phyloP scores from a whole-genome alignment of 2,797 vertebrate genomes.

The Crocidura indochinensis region DNA sequence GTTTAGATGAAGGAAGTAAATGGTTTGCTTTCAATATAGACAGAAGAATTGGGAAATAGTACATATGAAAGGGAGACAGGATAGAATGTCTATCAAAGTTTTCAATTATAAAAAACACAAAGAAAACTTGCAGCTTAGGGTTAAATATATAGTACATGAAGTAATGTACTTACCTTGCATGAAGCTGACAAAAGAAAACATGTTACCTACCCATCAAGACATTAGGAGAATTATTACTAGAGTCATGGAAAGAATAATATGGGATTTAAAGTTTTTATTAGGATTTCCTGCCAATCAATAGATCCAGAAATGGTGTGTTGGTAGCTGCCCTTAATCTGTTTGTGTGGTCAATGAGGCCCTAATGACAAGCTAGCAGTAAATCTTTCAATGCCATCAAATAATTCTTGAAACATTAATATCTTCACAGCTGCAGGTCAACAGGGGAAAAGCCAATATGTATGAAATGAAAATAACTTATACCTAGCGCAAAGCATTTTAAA shows the following conservation, averaged over 20 bases:
- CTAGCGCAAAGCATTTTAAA: neutral
- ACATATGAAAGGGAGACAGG: neutral
- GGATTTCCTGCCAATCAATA: neutral
- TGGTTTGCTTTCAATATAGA: neutral
- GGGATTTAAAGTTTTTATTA: neutral
- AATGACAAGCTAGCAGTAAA: neutral
- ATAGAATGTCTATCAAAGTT: neutral
- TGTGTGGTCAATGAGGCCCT: neutral
- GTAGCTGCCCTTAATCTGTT: neutral
- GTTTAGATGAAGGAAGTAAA: too few relatives aligned
- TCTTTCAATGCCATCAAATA: neutral
- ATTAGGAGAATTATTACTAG: neutral
- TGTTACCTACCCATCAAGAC: too few relatives aligned
- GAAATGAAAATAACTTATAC: too few relatives aligned
- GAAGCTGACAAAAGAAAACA: neutral
- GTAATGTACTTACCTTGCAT: too few relatives aligned
- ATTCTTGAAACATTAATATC: neutral
- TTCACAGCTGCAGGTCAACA: rapidly evolving
- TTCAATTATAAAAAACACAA: neutral
- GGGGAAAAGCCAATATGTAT: neutral
- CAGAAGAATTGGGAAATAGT: neutral
- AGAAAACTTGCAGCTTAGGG: neutral
- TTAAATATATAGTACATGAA: too few relatives aligned
- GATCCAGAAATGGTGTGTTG: too few relatives aligned
- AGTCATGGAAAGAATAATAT: neutral